These are phyloP conservation scores for Rhingia campestris DNA, from an alignment of 2,888 invertebrate species.

Conservation along the genomic window DNA sequence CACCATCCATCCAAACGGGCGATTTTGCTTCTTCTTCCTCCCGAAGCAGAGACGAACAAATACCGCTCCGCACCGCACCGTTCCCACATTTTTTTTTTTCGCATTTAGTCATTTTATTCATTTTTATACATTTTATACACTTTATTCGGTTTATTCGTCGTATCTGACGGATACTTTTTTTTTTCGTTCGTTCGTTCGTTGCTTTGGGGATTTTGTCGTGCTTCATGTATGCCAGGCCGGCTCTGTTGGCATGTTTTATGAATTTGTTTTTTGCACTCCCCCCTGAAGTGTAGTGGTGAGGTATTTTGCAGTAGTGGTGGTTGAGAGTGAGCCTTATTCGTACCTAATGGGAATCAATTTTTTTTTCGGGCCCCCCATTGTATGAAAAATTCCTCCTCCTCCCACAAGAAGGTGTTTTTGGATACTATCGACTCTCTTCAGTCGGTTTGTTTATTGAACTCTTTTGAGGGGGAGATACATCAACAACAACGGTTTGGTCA, in stretches of 20 bases:
- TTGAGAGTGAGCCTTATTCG: slow-evolving; percentile 29
- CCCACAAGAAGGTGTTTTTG: slow-evolving; percentile 22
- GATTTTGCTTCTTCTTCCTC: slow-evolving; percentile 60
- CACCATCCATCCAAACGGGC: slow-evolving; percentile 49
- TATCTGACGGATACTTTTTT: slow-evolving; percentile 45
- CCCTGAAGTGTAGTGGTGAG: slow-evolving; percentile 41
- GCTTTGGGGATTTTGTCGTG: slow-evolving; percentile 46
- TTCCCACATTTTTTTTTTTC: slow-evolving; percentile 59
- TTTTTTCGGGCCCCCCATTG: slow-evolving; percentile 21
- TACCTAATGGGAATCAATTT: slow-evolving; percentile 39
- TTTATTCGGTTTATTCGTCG: slow-evolving; percentile 43
- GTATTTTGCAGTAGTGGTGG: slow-evolving; percentile 12
- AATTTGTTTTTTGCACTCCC: slow-evolving; percentile 24
- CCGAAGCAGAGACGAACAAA: slow-evolving; percentile 12
- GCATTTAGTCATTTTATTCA: slow-evolving; percentile 15
- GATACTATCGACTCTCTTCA: slow-evolving; percentile 38
- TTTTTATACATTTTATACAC: too few relatives aligned
- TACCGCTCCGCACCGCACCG: slow-evolving; percentile 53
- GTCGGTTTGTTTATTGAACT: slow-evolving; percentile 15
- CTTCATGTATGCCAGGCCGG: slow-evolving; percentile 20
- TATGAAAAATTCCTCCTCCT: background rate
- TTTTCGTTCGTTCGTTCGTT: slow-evolving; percentile 14
- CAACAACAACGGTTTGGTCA: slow-evolving; percentile 44
- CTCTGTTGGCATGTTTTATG: slow-evolving; percentile 60
- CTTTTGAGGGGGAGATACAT: slow-evolving; percentile 12